Conservation (phyloP, 2,888 invertebrate genomes). For the Drosophila nigricruria region DNA sequence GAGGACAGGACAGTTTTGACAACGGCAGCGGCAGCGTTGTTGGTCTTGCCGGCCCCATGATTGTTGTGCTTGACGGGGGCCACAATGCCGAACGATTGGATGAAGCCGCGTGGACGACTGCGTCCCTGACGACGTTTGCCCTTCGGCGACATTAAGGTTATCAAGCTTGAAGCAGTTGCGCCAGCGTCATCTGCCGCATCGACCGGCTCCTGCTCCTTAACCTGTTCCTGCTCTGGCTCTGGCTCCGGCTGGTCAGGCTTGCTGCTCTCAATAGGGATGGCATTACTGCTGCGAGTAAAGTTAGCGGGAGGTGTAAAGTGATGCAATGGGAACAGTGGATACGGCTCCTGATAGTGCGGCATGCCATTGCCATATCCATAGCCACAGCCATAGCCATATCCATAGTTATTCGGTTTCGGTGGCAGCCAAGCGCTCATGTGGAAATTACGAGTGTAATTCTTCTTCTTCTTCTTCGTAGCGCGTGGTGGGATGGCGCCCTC, state of each 20-base stretch:
- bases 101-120: slow-evolving; percentile 28
- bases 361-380: not conserved
- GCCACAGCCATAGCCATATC: too few relatives aligned
- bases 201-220: not conserved
- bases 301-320: not conserved
- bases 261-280: too few relatives aligned
- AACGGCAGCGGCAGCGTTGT: not conserved
- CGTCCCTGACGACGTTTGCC: slow-evolving; percentile 35
- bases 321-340: not conserved
- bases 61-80: slow-evolving; percentile 13
- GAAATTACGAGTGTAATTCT: not conserved
- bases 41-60: not conserved
- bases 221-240: not conserved
- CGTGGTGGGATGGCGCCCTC: slow-evolving; percentile 17
- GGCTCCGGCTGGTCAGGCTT: too few relatives aligned
- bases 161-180: too few relatives aligned
- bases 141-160: not conserved
- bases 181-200: not conserved
- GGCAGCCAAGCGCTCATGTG: not conserved
- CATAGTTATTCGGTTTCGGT: too few relatives aligned
- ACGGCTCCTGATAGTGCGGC: not conserved
- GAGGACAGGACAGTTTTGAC: too few relatives aligned
- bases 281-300: not conserved
- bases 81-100: slow-evolving; percentile 48
- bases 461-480: not conserved